phyloP scores from a whole-genome alignment of 2,113 vertebrate genomes.

The Proterorhinus semilunaris region DNA sequence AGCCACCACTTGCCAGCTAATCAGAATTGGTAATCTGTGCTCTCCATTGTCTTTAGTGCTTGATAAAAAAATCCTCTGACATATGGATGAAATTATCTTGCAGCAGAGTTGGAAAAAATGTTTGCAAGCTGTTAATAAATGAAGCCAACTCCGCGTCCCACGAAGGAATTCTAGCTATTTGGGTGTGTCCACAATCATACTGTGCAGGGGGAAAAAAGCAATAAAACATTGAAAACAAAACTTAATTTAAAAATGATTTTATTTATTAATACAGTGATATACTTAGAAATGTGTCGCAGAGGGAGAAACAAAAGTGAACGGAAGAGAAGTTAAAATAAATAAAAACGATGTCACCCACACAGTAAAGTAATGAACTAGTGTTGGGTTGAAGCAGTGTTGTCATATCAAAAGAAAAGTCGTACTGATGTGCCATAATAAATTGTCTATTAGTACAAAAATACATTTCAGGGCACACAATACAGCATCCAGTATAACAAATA shows the following conservation, averaged over 20 bases:
- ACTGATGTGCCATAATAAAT: slow-evolving; percentile 99
- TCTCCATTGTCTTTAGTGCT: no score
- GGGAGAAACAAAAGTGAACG: slow-evolving; percentile 44
- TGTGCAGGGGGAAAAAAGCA: background rate
- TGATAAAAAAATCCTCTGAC: background rate
- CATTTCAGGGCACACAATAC: slow-evolving; percentile 99
- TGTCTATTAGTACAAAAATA: slow-evolving; percentile 99
- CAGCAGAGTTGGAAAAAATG: slow-evolving; percentile 16
- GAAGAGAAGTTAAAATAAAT: slow-evolving; percentile 77
- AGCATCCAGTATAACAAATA: slow-evolving; percentile 98
- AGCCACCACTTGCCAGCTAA: no score
- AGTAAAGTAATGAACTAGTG: slow-evolving; percentile 82
- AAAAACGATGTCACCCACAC: slow-evolving; percentile 86
- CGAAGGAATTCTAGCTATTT: background rate
- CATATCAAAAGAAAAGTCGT: slow-evolving; percentile 93
- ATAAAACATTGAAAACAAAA: slow-evolving; percentile 9
- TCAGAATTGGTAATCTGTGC: no score
- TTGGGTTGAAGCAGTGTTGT: slow-evolving; percentile 92
- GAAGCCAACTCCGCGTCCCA: background rate
- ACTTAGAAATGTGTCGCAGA: slow-evolving; percentile 94
- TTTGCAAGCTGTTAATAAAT: background rate
- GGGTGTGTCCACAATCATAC: background rate
- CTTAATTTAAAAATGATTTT: slow-evolving; percentile 98
- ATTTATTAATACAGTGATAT: slow-evolving; percentile 91
- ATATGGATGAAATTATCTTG: slow-evolving; percentile 4